These are phyloP conservation scores for Notospermus geniculatus DNA, from an alignment of 1,140 invertebrate genomes.

Conservation along the genomic window DNA sequence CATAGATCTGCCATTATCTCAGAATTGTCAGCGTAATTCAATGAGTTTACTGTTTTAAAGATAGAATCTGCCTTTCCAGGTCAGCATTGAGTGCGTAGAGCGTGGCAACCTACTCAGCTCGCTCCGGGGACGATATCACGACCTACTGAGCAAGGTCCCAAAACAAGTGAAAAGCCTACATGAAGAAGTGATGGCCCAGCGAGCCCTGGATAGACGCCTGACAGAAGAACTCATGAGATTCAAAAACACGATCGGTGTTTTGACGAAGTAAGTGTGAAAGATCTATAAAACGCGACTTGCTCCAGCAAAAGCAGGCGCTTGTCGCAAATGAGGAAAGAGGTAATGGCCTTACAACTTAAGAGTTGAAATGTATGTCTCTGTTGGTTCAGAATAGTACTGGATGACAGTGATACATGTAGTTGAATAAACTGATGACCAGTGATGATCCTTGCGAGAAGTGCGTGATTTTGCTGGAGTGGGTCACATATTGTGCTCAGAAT, in stretches of 20 bases:
- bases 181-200: constrained; percentile 56
- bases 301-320: no score
- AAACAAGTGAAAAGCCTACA: constrained; percentile 55
- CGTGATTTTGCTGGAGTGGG: no score
- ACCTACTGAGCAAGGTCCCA: constrained; percentile 51
- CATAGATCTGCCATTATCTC: no score
- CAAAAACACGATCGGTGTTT: constrained; percentile 48
- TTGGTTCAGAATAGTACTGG: no score
- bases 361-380: no score
- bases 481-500: no score
- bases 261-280: constrained; percentile 42
- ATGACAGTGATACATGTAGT: no score
- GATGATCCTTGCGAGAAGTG: no score
- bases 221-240: constrained; percentile 56
- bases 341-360: no score
- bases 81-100: constrained; percentile 53
- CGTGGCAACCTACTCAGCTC: constrained; percentile 51
- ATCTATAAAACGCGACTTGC: not conserved
- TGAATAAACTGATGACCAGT: no score
- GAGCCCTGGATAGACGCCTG: constrained; percentile 52
- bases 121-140: constrained; percentile 46
- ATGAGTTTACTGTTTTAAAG: not conserved
- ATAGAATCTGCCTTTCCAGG: constrained; percentile 27
- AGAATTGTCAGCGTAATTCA: not conserved
- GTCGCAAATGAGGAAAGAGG: no score